Evolutionary conservation across 2,113 vertebrate species (phyloP).

Genomic region (Pycnonotus jocosus): DNA sequence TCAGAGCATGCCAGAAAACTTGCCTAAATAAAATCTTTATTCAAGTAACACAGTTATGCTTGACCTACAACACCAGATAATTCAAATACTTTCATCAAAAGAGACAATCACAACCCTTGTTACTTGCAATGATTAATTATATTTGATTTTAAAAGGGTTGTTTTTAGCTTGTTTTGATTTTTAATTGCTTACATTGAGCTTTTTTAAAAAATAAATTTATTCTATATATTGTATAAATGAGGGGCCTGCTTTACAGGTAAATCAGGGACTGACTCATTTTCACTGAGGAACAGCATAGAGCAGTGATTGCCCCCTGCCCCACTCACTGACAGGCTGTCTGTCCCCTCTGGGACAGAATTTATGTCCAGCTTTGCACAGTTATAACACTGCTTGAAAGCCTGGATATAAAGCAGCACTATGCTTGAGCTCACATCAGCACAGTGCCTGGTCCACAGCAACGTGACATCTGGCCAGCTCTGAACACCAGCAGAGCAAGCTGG

Average conservation of each 20-base stretch:
- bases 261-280: not conserved
- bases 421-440: not conserved
- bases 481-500: not conserved
- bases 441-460: not conserved
- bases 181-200: not conserved
- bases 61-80: not conserved
- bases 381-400: not conserved
- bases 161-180: not conserved
- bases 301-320: not conserved
- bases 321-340: not conserved
- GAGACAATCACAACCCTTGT: not conserved
- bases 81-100: not conserved
- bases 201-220: not conserved
- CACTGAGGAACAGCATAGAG: not conserved
- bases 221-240: not conserved
- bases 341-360: not conserved
- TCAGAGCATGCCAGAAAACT: not conserved
- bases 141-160: not conserved
- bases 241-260: not conserved
- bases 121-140: not conserved
- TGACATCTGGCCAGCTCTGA: not conserved
- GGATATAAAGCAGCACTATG: not conserved
- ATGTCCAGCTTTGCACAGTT: not conserved
- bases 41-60: not conserved
- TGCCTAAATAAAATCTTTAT: slow-evolving; percentile 24